Evolutionary conservation across 2,113 vertebrate genomes (phyloP).

Genomic region (Thunnus maccoyii): DNA sequence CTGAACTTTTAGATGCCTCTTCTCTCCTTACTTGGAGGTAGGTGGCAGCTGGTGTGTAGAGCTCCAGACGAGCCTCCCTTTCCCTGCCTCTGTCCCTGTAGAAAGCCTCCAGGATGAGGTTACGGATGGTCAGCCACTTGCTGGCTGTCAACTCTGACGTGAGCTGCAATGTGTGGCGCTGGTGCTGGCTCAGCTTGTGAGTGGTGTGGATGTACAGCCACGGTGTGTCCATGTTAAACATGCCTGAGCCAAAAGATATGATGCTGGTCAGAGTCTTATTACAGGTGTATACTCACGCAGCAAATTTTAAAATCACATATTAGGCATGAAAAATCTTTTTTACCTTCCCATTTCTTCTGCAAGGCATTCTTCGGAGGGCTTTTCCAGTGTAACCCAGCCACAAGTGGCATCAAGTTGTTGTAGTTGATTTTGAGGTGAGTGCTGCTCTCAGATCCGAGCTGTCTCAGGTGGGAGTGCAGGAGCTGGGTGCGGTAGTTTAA

Average conservation of each 20-base stretch:
- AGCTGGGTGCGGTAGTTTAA: slow-evolving; percentile 87
- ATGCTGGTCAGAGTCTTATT: not conserved
- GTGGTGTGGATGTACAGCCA: slow-evolving; percentile 86
- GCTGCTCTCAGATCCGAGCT: slow-evolving; percentile 84
- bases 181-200: slow-evolving; percentile 86
- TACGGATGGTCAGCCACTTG: slow-evolving; percentile 86
- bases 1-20: not conserved
- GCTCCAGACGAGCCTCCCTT: slow-evolving; percentile 84
- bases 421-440: slow-evolving; percentile 88
- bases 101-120: slow-evolving; percentile 84
- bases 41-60: slow-evolving; percentile 83
- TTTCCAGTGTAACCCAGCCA: slow-evolving; percentile 88
- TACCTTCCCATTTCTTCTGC: slow-evolving; percentile 89
- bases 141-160: slow-evolving; percentile 82
- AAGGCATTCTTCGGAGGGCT: slow-evolving; percentile 70
- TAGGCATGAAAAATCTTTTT: not conserved
- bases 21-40: slow-evolving; percentile 84
- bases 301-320: not conserved
- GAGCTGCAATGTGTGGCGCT: slow-evolving; percentile 80
- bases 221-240: slow-evolving; percentile 88
- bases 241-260: slow-evolving; percentile 74
- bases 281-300: not conserved
- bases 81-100: slow-evolving; percentile 81
- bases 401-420: slow-evolving; percentile 83
- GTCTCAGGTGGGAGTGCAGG: slow-evolving; percentile 79